Evolutionary conservation across 2,888 invertebrate genomes (phyloP), one percentile per base, ranked within the genome.

Genomic region (Parapristionchus giblindavisi): DNA sequence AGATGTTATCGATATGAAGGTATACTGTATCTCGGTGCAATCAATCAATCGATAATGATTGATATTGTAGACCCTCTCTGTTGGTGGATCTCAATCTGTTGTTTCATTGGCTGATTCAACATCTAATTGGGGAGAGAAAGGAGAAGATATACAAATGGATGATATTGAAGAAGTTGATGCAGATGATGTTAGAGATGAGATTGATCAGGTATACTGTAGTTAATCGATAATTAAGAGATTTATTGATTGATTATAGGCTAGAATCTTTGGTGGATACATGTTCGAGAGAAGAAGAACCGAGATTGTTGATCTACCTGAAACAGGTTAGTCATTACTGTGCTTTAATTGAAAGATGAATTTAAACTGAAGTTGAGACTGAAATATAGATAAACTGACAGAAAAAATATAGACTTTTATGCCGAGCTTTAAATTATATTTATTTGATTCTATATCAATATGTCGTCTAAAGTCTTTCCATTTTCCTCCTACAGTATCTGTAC

Each of bases 51-150:
- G 21, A 17, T 60, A 32, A n/a, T 52, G 52, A 52, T 3, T 5
- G 5, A 8, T 8, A 6, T 38, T 51, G 32, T 27, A 70, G 54
- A 70, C 52, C 40, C 70, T 70, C n/a, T 70, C 70, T 1, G 54
- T 36, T 21, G n/a, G 24, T 36, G 70, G 70, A 29, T 70, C 70
- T 27, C 70, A 70, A 5, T 70, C 70, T 8, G 70, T 70, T 3
- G 29, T 70, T 38, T 70, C 70, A 14, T 77, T 85, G 8, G 85
- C 84, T 5, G 87, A 87, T 75, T 87, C 87, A 11, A 78, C 84
- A 8, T 84, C 84, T 24, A 86, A 86, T 70, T 84, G 85, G 54
- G 85, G 81, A 43, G 85, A 85, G 40, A 84, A 83, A 56, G 81
- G 81, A 11, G 84, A 83, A 54, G 80, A 82, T 29, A 43, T 48